These are phyloP conservation scores for Thunnus albacares DNA, from an alignment of 2,797 vertebrate genomes.

Conservation along the genomic window DNA sequence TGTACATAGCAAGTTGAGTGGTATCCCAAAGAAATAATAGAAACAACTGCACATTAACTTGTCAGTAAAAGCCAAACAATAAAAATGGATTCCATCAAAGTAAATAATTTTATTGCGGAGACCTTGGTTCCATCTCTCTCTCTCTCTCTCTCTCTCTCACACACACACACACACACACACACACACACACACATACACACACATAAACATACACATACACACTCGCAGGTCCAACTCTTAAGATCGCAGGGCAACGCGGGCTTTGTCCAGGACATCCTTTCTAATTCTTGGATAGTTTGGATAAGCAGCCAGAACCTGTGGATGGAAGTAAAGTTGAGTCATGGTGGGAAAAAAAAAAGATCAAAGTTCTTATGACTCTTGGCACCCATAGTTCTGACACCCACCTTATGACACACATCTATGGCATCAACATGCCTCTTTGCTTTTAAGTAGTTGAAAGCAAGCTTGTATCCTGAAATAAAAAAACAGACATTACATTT, in stretches of 20 bases:
- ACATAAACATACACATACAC: too few relatives aligned
- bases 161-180: not conserved
- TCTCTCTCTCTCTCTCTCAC: constrained; percentile 8
- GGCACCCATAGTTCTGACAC: constrained; percentile 32
- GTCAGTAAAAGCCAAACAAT: constrained; percentile 33
- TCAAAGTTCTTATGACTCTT: not conserved
- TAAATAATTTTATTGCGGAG: constrained; percentile 20
- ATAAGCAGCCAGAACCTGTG: constrained; percentile 92
- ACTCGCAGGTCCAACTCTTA: constrained; percentile 69
- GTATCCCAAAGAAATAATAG: constrained; percentile 18
- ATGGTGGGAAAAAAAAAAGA: not conserved
- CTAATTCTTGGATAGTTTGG: constrained; percentile 97
- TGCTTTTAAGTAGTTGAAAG: constrained; percentile 98
- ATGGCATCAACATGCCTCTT: constrained; percentile 96
- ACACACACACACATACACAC: too few relatives aligned
- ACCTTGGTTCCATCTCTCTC: not conserved
- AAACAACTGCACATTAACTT: constrained; percentile 23
- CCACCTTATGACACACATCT: constrained; percentile 96
- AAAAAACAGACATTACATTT: constrained; percentile 37
- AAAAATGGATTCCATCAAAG: constrained; percentile 28
- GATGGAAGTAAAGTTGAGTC: constrained; percentile 22
- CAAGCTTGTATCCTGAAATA: constrained; percentile 95
- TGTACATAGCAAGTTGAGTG: not conserved
- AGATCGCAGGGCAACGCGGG: constrained; percentile 89
- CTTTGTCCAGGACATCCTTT: constrained; percentile 98